Base-by-base conservation (phyloP, 30 jellyfish, hydroid and myxozoan species). In the Chironex yamaguchii region DNA sequence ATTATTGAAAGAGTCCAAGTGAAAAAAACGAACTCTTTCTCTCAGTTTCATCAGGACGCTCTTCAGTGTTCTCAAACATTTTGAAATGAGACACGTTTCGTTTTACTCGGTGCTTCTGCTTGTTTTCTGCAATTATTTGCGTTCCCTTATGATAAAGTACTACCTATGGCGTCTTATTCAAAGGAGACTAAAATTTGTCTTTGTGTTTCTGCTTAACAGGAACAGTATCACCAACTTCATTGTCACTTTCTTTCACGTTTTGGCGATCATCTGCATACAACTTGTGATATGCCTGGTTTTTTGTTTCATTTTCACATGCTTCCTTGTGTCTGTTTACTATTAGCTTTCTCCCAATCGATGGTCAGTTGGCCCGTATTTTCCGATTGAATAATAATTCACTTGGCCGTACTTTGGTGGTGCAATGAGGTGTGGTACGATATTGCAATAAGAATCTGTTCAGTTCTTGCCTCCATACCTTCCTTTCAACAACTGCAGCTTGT, bases 401-500 rank as follows among this genome's bases (percentile, higher is more conserved):
- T 29, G 79, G 79, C 11, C 62, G 32, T 6, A 70, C 27, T 29
- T 79, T 62, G 13, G 82, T 79, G 2, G 72, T 62, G 27, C 71
- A 21, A 34, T 79, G 90, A 9, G 90, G 90, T 9, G 69, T 78
- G 1, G 82, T 30, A 34, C 90, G 82, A 54, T 78, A 78, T 49
- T 52, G 67, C 25, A 78, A 24, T 26, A 78, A 24, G 29, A 52
- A 78, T 9, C 90, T 29, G 17, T 78, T 22, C 30, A 78, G 42
- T 78, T 78, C 90, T 58, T 52, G 81, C 42, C 58, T 52, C 90
- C 70, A 33, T 9, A 58, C 69, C 34, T 78, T 78, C 42, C 82
- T 81, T 52, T 29, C 90, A 12, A 54, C 81, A 4, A 52, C 82
- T 71, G 85, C 85, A 24, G 85, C 85, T 36, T 71, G 85, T n/a